Evolutionary conservation across 2,113 vertebrate genomes (phyloP), one percentile per base, ranked within the genome.

Genomic region (Morone chrysops): DNA sequence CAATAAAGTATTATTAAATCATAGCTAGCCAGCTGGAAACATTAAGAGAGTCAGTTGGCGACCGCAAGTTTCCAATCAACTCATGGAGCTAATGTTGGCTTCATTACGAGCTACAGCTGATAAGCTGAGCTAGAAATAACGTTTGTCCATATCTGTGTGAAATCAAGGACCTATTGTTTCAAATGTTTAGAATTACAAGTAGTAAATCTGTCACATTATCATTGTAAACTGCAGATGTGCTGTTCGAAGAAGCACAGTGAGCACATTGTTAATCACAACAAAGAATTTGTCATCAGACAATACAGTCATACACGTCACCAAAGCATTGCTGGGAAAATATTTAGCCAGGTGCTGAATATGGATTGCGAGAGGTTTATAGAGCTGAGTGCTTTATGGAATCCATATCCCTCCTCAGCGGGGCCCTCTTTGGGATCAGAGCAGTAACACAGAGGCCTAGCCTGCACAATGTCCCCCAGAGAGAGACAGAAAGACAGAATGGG

Each of bases 321-420:
- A 61, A 80, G 70, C 82, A 84, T 82, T 47, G 72, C 88, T 68
- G 68, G 40, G 83, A 91, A 90, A 90, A 92, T 91, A 93, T 92
- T 93, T 92, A 82, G 81, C 85, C 90, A 90, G 92, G 89, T 93
- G 91, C 60, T 83, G 48, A 68, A 74, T 71, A 79, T 71, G 78
- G 66, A 82, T 79, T 31, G 69, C 68, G 67, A 80, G 88, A 79
- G 76, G 18, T 81, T 91, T 90, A 86, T 84, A 75, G 48, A 68
- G 67, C 57, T 36, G 76, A 86, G 66, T 50, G 22, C 80, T 85
- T 90, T 82, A 89, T 89, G 84, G 86, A 89, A 81, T 89, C 76
- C 63, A 62, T 86, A 75, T 69, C 81, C 72, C 22, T 88, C 83
- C 71, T 75, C 79, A 43, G 56, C 17, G 36, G 63, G 76, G 60